A percentile compares a stretch with the other conserved stretches of the same genome.
These are phyloP conservation scores for Bathybates hornii DNA, from an alignment of 2,113 vertebrate genomes.

Conservation along the genomic window DNA sequence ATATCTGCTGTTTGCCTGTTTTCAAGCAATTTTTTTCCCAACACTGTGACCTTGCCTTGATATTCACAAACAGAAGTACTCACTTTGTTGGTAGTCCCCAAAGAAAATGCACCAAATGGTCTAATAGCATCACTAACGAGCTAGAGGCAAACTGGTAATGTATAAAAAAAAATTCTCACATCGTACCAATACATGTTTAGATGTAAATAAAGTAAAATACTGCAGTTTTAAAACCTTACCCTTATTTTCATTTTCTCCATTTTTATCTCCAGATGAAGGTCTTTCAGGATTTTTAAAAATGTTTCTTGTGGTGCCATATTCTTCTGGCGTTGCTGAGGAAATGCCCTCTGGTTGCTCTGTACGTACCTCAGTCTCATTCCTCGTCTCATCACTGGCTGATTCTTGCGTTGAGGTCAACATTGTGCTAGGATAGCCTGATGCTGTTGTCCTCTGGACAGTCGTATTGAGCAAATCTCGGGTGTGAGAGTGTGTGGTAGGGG, in stretches of 20 bases:
- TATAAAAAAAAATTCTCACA: neutral
- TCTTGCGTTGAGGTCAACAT: neutral
- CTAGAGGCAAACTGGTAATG: neutral
- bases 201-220: neutral
- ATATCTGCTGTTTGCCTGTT: neutral
- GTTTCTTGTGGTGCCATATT: neutral
- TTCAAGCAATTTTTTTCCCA: neutral
- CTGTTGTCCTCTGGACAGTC: neutral
- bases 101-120: neutral
- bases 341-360: neutral
- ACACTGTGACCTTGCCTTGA: neutral
- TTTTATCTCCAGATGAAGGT: neutral
- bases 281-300: neutral
- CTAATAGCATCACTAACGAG: neutral
- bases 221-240: neutral
- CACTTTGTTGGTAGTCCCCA: neutral
- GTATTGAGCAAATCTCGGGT: neutral
- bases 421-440: neutral
- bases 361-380: neutral
- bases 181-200: neutral
- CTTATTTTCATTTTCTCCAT: rapidly evolving
- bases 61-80: neutral
- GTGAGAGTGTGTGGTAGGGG: neutral
- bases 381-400: neutral
- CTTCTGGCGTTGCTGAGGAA: neutral